Evolutionary conservation across 1,140 invertebrate genomes (phyloP).

Genomic region (Drosophila sturtevanti): DNA sequence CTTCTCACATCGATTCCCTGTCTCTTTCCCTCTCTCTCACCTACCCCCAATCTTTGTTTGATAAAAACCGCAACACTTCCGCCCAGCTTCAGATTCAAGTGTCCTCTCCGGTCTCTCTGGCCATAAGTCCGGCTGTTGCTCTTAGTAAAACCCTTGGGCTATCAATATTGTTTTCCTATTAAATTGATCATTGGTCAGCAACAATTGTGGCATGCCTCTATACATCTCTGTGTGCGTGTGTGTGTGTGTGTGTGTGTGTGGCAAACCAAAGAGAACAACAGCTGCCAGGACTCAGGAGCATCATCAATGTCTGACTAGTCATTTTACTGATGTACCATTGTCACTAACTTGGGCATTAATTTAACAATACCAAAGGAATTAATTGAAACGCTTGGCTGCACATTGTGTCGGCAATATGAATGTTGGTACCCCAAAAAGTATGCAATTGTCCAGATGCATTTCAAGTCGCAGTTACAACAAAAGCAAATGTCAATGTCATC

Average conservation of each 20-base stretch:
- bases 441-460: conserved; percentile 19
- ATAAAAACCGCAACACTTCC: conserved; percentile 65
- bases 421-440: not conserved
- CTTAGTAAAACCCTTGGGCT: conserved; percentile 36
- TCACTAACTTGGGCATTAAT: conserved; percentile 39
- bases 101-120: conserved; percentile 35
- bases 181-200: conserved; percentile 82
- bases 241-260: conserved; percentile 20
- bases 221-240: not conserved
- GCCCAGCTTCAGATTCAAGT: conserved; percentile 34
- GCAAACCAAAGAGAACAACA: conserved; percentile 29
- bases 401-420: not conserved
- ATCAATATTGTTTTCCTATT: conserved; percentile 82
- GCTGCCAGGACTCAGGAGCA: not conserved
- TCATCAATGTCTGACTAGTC: conserved; percentile 25
- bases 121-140: conserved; percentile 1
- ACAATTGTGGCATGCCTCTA: conserved; percentile 62
- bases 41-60: not conserved
- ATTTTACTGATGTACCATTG: conserved; percentile 15
- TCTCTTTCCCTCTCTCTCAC: not conserved
- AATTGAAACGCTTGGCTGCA: conserved; percentile 53
- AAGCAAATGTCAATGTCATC: too few species aligned
- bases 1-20: not conserved
- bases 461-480: not conserved
- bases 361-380: conserved; percentile 55